A percentile compares a stretch with the other conserved stretches of the same genome.
These are phyloP conservation scores for Mionectes olivaceus DNA, from an alignment of 2,797 vertebrate genomes.

Conservation along the genomic window DNA sequence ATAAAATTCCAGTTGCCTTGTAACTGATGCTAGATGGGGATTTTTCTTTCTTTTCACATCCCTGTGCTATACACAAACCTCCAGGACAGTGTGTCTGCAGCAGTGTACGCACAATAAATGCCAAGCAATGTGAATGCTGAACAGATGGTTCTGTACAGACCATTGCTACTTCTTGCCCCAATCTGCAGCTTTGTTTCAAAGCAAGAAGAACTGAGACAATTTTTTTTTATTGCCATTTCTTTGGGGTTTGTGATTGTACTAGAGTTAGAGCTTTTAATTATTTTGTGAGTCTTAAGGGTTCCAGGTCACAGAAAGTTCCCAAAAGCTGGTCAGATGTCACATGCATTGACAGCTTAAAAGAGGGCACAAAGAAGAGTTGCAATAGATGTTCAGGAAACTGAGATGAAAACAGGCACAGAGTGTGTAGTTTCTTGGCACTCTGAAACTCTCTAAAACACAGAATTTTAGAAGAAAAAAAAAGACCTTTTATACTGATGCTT, in stretches of 20 bases:
- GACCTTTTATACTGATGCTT: not conserved
- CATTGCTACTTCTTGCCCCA: conserved; percentile 19
- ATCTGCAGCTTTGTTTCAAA: conserved; percentile 12
- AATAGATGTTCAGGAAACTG: not conserved
- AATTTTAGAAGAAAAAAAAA: not conserved
- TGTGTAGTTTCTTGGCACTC: not conserved
- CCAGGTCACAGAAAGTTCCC: not conserved
- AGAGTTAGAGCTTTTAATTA: not conserved
- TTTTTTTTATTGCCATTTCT: not conserved
- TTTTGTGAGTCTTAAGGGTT: not conserved
- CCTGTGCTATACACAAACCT: not conserved
- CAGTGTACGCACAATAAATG: not conserved
- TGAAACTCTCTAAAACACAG: not conserved
- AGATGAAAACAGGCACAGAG: not conserved
- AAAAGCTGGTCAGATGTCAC: conserved; percentile 5
- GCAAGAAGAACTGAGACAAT: not conserved
- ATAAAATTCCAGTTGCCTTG: not conserved
- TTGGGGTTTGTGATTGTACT: not conserved
- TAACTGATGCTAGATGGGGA: not conserved
- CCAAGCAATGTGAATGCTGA: conserved; percentile 15
- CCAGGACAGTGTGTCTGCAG: conserved; percentile 21
- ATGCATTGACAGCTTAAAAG: not conserved
- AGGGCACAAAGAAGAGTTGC: not conserved
- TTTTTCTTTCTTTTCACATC: not conserved
- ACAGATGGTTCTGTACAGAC: conserved; percentile 13